These are phyloP conservation scores for Equus przewalskii DNA, from an alignment of 2,113 vertebrate species.

Conservation along the genomic window DNA sequence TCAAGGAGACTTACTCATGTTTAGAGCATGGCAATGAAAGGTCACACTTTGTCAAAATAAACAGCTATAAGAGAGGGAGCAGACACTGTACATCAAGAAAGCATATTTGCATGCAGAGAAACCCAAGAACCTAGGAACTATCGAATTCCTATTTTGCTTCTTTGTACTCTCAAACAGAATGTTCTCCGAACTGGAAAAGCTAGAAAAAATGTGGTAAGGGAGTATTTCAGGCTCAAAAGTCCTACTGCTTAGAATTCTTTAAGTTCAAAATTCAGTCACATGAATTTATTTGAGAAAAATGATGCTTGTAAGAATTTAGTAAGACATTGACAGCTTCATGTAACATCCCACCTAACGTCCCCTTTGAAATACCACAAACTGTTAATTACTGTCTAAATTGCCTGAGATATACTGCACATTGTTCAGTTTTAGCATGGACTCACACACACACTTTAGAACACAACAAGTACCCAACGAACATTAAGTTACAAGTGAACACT, in stretches of 20 bases:
- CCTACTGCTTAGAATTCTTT: background rate
- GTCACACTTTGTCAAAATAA: background rate
- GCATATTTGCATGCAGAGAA: background rate
- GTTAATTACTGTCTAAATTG: background rate
- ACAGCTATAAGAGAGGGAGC: background rate
- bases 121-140: background rate
- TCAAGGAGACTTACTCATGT: background rate
- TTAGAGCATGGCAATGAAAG: background rate
- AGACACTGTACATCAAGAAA: background rate
- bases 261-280: background rate
- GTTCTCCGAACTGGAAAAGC: background rate
- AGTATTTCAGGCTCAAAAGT: background rate
- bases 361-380: background rate
- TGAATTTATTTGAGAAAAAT: slow-evolving; percentile 32
- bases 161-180: background rate
- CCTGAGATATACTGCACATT: background rate
- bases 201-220: background rate
- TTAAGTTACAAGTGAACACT: background rate
- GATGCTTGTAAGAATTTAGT: background rate
- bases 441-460: background rate
- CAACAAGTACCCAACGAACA: background rate
- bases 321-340: background rate
- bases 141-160: background rate
- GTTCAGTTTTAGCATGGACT: background rate
- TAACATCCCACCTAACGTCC: background rate